phyloP scores from a whole-genome alignment of 2,888 invertebrate genomes.

The Mimachlamys varia region DNA sequence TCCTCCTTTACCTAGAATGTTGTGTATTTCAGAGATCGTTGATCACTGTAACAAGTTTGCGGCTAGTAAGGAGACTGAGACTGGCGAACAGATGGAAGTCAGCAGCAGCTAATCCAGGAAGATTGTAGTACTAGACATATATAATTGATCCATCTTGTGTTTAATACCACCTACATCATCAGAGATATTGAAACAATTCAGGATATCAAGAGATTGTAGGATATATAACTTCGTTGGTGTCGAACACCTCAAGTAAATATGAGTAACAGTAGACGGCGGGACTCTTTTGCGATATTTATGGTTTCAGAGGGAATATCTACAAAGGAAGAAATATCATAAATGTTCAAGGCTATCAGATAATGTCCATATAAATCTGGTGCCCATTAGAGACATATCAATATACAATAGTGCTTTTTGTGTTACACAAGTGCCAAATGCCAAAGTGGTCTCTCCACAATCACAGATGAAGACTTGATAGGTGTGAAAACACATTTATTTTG shows the following conservation, averaged over 20 bases:
- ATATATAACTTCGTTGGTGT: too few relatives aligned
- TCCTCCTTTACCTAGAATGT: not conserved
- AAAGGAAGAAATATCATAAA: not conserved
- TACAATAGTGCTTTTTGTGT: not conserved
- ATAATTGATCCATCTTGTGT: too few relatives aligned
- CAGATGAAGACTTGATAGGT: not conserved
- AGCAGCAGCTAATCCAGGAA: not conserved
- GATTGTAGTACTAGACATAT: not conserved
- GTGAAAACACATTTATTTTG: not conserved
- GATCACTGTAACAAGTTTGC: conserved; percentile 59
- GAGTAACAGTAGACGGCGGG: too few relatives aligned
- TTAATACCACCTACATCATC: too few relatives aligned
- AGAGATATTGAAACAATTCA: too few relatives aligned
- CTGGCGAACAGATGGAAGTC: conserved; percentile 58
- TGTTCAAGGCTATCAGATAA: not conserved
- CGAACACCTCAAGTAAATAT: not conserved
- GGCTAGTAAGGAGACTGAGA: conserved; percentile 58
- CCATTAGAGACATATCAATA: not conserved
- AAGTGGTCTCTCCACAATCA: not conserved
- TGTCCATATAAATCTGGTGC: not conserved
- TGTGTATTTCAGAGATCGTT: conserved; percentile 63
- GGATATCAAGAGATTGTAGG: too few relatives aligned
- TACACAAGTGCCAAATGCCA: conserved; percentile 21
- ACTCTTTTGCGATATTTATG: not conserved
- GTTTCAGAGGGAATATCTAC: not conserved